Evolutionary conservation across 2,888 invertebrate species (phyloP), one percentile per base, ranked within the genome.

Genomic region (Hipparchia semele): DNA sequence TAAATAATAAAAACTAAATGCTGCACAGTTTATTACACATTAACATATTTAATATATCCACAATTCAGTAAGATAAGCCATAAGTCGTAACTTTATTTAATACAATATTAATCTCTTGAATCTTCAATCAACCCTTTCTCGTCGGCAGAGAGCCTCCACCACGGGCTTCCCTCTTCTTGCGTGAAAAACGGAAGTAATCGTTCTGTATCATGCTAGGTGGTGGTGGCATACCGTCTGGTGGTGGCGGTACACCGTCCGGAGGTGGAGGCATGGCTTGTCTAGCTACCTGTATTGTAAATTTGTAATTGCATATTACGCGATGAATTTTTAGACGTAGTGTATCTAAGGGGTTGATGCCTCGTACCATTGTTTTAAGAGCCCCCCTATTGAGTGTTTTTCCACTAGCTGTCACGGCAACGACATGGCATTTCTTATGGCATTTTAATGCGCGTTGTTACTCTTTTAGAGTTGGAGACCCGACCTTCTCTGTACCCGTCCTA

Each of bases 241-340:
- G 79, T 9, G 81, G 76, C 6, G 83, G 80, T 13, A 80, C 76
- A 72, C 69, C 72, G 2, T 53, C 65, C 23, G 65, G 65, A 0
- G 78, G 75, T 13, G 74, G 77, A 5, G 76, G 76, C 70, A 83
- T 82, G 6, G n/a, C 60, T 81, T 89, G 87, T 79, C 92, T 84
- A 23, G 81, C 83, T 64, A 90, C 79, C 92, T 92, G 76, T 49
- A 59, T 7, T 51, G 9, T n/a, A 51, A 10, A 33, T 10, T 53
- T 5, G 23, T 65, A 12, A 49, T 49, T 49, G 6, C 49, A 49
- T 49, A 4, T 49, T 49, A 49, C 8, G 1, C 8, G 6, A 1
- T 49, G 1, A 7, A 49, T 6, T 46, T 4, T 6, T 49, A 49
- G 49, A 7, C 49, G 3, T 49, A 5, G 39, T 39, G 39, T 2